Conservation (phyloP, 2,113 vertebrate species). For the Progne subis region DNA sequence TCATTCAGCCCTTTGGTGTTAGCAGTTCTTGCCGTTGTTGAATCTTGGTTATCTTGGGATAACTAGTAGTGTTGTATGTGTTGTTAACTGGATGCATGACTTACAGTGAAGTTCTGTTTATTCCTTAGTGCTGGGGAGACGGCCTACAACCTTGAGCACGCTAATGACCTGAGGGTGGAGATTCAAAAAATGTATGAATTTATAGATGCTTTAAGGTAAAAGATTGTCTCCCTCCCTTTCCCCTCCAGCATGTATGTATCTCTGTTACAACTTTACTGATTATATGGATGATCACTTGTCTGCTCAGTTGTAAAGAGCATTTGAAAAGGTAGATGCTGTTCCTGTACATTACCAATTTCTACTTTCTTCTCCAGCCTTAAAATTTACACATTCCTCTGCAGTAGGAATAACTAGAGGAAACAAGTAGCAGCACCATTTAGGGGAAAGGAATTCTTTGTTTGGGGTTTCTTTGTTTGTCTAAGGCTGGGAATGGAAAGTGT, state of each 20-base stretch:
- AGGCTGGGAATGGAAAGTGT: background rate
- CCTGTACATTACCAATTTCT: background rate
- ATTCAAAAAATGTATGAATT: conserved; percentile 94
- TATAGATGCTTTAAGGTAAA: conserved; percentile 93
- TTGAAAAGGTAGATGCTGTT: background rate
- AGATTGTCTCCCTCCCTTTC: background rate
- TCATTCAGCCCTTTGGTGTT: background rate
- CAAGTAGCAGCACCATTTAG: background rate
- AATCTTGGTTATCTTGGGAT: background rate
- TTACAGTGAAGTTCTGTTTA: background rate
- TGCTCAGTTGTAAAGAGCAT: background rate
- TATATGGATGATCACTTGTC: background rate
- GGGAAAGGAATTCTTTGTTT: background rate
- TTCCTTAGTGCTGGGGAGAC: conserved; percentile 89
- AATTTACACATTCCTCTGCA: background rate
- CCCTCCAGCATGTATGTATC: background rate
- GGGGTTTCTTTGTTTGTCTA: background rate
- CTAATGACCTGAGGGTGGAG: conserved; percentile 86
- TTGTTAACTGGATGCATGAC: background rate
- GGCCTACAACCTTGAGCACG: conserved; percentile 87
- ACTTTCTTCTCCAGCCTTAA: background rate
- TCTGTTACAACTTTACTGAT: background rate
- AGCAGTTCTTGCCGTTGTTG: background rate
- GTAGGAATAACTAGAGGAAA: background rate
- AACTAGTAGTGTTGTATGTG: background rate